These are phyloP conservation scores for Whitmania pigra DNA, from an alignment of 1,140 invertebrate genomes.

Conservation along the genomic window DNA sequence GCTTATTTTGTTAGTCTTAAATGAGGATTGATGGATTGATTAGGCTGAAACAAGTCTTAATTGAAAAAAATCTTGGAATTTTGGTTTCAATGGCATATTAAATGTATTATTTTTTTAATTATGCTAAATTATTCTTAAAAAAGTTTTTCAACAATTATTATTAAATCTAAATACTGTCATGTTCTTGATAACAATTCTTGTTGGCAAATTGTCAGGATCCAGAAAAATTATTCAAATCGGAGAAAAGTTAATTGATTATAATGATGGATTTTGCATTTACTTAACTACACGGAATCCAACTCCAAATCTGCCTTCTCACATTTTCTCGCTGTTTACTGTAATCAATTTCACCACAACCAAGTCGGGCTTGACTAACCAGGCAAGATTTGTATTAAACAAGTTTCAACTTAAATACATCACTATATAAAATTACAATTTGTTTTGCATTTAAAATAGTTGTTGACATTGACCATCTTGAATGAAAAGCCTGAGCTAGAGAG, in stretches of 20 bases:
- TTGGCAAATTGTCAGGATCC: not conserved
- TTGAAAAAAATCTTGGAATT: no score
- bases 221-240: slow-evolving; percentile 50
- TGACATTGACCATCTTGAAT: slow-evolving; percentile 46
- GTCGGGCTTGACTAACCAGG: slow-evolving; percentile 61
- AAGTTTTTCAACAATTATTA: not conserved
- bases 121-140: not conserved
- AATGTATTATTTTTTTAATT: no score
- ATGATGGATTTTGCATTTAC: slow-evolving; percentile 66
- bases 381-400: slow-evolving; percentile 31
- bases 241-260: slow-evolving; percentile 68
- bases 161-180: no score
- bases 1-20: no score
- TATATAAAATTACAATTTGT: slow-evolving; percentile 4
- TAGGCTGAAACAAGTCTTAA: no score
- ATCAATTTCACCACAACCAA: slow-evolving; percentile 73
- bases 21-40: no score
- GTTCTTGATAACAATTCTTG: no score
- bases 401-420: not conserved
- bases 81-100: no score
- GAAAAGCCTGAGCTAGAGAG: slow-evolving; percentile 69
- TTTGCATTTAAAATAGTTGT: slow-evolving; percentile 43
- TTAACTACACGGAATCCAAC: slow-evolving; percentile 59
- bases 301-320: slow-evolving; percentile 51
- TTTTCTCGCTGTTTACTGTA: slow-evolving; percentile 51